Conservation (phyloP, 2,888 invertebrate species). For the Invenusta paracnida region DNA sequence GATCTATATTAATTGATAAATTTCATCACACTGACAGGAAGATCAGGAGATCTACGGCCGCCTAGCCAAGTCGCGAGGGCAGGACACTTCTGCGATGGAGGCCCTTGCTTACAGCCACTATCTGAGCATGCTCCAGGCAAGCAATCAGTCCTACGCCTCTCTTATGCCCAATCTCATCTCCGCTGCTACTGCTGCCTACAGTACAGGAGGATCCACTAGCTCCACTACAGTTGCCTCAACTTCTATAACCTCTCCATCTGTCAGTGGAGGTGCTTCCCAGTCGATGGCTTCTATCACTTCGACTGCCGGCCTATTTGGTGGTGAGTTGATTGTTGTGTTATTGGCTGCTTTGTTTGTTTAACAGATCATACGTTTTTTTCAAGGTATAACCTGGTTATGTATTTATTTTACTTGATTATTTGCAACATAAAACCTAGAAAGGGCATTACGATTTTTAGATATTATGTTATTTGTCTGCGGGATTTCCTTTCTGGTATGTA, state of each 20-base stretch:
- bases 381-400: too few relatives aligned
- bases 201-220: constrained; percentile 48
- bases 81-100: constrained; percentile 42
- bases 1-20: too few relatives aligned
- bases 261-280: neutral
- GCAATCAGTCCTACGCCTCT: constrained; percentile 42
- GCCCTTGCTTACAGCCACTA: constrained; percentile 43
- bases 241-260: neutral
- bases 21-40: constrained; percentile 20
- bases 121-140: constrained; percentile 43
- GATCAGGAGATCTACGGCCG: constrained; percentile 43
- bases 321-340: too few relatives aligned
- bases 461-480: too few relatives aligned
- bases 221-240: neutral
- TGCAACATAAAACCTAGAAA: too few relatives aligned
- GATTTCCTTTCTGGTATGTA: too few relatives aligned
- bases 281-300: too few relatives aligned
- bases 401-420: too few relatives aligned
- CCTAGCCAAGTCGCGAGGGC: constrained; percentile 42
- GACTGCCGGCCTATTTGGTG: too few relatives aligned
- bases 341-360: too few relatives aligned
- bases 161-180: constrained; percentile 46
- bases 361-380: too few relatives aligned
- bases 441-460: too few relatives aligned
- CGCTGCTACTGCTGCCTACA: constrained; percentile 47